These are phyloP conservation scores for Mythimna lalbum DNA, from an alignment of 2,888 invertebrate species.

Conservation along the genomic window DNA sequence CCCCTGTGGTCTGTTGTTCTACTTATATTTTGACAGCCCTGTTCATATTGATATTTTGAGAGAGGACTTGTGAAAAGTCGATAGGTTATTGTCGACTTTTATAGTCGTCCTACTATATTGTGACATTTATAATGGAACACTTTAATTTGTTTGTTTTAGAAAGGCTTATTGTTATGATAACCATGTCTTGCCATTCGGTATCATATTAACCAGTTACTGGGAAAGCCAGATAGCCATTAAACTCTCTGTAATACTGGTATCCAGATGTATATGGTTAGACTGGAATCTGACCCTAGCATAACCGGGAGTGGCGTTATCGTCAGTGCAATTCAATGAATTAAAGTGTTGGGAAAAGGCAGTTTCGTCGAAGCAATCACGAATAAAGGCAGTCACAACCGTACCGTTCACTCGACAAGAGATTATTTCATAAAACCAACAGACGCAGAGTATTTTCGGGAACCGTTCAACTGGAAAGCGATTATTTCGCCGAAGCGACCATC, in stretches of 20 bases:
- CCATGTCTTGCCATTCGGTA: background rate
- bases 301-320: background rate
- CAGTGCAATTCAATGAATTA: slow-evolving; percentile 12
- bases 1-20: background rate
- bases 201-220: background rate
- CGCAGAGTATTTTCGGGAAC: background rate
- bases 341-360: slow-evolving; percentile 7
- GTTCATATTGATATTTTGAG: slow-evolving; percentile 5
- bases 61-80: slow-evolving; percentile 2
- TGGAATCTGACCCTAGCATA: background rate
- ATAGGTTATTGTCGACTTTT: background rate
- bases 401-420: slow-evolving; percentile 1
- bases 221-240: background rate
- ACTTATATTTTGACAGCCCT: slow-evolving; percentile 16
- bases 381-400: background rate
- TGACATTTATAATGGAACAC: background rate
- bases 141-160: too few species aligned
- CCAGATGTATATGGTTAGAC: background rate
- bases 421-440: slow-evolving; percentile 31
- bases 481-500: slow-evolving; percentile 9
- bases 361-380: slow-evolving; percentile 2
- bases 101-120: background rate
- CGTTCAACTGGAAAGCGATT: slow-evolving; percentile 30
- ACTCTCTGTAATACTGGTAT: background rate
- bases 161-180: background rate